Base-by-base conservation (phyloP, 2,888 invertebrate species). In the Bombylius major region DNA sequence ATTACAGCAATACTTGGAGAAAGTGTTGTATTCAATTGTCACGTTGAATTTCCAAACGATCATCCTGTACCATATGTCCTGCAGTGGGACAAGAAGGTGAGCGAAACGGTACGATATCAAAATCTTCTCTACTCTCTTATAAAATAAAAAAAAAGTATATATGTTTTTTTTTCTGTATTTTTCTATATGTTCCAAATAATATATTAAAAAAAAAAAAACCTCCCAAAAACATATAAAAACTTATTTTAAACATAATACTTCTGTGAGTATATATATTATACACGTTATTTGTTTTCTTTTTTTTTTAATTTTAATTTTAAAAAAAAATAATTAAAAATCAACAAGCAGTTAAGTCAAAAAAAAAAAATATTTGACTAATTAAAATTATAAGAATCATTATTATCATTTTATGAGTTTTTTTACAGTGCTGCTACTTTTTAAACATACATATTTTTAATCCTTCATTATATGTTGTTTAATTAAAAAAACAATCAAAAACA, bases 71-170 rank as follows among this genome's bases (percentile, higher is more conserved):
- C 94, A 78, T 94, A 94, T 82, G 93, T 96, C 80, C 87, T 96
- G 77, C 93, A 94, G 83, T 97, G 96, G 96, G 91, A 92, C 86
- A 96, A 95, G 87, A 92, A 94, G 89, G 92, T 92, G 89, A 87
- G 89, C 87, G 88, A 89, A 81, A 87, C 87, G 89, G 89, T 89
- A 89, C 86, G 89, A 84, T 86, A 83, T 81, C 78, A 71, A 70
- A 73, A 75, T 75, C 73, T 73, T 73, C 73, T 75, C 77, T 76
- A 76, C 77, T 78, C 77, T 78, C 74, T 75, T 74, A 71, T 73
- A 70, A 70, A 70, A 72, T 69, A 66, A 67, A 67, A 67, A 68
- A 66, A 65, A 66, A 66, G 64, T 63, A 60, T 64, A 59, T 64
- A 58, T 63, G 60, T 63, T 62, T 64, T 65, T 64, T 62, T 62